These are phyloP conservation scores for Unio delphinus DNA, from an alignment of 2,888 invertebrate genomes.

Conservation along the genomic window DNA sequence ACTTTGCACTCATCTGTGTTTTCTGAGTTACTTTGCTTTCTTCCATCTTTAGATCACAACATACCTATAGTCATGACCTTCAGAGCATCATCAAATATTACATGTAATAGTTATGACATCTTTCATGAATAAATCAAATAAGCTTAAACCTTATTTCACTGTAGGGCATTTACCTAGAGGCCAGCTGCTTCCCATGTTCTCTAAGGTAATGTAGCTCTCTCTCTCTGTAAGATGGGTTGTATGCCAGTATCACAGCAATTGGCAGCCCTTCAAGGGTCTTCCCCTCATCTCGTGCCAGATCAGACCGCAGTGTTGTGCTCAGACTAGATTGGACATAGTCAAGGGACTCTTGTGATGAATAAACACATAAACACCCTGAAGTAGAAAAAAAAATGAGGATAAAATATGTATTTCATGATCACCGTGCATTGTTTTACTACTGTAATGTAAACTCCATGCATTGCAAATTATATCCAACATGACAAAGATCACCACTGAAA, in stretches of 20 bases:
- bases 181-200: conserved; percentile 90
- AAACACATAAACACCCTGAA: conserved; percentile 76
- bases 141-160: conserved; percentile 21
- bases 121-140: not conserved
- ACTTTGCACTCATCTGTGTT: not conserved
- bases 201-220: conserved; percentile 87
- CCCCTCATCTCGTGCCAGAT: conserved; percentile 91
- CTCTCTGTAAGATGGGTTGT: conserved; percentile 86
- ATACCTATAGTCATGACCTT: too few relatives aligned
- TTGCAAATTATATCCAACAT: too few relatives aligned
- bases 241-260: conserved; percentile 91
- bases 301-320: conserved; percentile 90
- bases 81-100: too few relatives aligned
- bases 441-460: too few relatives aligned
- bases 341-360: conserved; percentile 91
- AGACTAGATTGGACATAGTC: conserved; percentile 92
- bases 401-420: too few relatives aligned
- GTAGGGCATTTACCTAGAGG: conserved; percentile 80
- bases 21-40: conserved; percentile 3
- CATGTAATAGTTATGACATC: not conserved
- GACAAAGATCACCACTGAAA: too few relatives aligned
- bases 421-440: too few relatives aligned
- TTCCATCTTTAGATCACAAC: not conserved
- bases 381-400: conserved; percentile 8
- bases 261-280: conserved; percentile 88